These are phyloP conservation scores for Rhodeus uyekii DNA, from an alignment of 2,797 vertebrate species.

Conservation along the genomic window DNA sequence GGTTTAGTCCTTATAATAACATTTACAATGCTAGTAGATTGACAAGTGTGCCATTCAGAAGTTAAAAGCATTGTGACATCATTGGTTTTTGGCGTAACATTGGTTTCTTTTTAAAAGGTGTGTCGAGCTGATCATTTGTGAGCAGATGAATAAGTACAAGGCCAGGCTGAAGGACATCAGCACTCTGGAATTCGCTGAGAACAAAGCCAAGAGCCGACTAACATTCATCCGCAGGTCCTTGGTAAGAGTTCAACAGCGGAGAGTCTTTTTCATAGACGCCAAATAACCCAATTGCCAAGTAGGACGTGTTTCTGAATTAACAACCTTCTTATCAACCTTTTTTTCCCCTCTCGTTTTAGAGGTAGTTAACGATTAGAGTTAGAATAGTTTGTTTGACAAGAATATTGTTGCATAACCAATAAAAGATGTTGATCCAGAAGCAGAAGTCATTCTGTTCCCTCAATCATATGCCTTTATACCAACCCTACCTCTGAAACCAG, in stretches of 20 bases:
- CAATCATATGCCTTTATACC: not conserved
- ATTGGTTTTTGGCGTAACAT: not conserved
- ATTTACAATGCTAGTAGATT: not conserved
- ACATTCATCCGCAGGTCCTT: conserved; percentile 94
- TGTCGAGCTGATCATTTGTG: conserved; percentile 91
- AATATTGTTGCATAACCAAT: not conserved
- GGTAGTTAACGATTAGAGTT: not conserved
- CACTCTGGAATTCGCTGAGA: conserved; percentile 97
- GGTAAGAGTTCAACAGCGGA: conserved; percentile 76
- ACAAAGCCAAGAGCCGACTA: conserved; percentile 93
- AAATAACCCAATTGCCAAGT: not conserved
- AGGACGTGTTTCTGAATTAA: not conserved
- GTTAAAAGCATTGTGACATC: not conserved
- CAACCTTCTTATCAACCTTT: conserved; percentile 1
- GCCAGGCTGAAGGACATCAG: conserved; percentile 96
- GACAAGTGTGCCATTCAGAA: not conserved
- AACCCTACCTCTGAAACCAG: not conserved
- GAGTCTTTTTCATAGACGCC: not conserved
- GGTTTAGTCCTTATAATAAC: not conserved
- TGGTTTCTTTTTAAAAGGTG: conserved; percentile 75
- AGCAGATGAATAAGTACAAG: conserved; percentile 98
- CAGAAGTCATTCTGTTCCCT: not conserved
- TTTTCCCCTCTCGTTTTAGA: not conserved
- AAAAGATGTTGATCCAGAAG: not conserved
- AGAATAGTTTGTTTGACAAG: not conserved